Evolutionary conservation across 2,113 vertebrate genomes (phyloP).

Genomic region (Oryzias woworae): DNA sequence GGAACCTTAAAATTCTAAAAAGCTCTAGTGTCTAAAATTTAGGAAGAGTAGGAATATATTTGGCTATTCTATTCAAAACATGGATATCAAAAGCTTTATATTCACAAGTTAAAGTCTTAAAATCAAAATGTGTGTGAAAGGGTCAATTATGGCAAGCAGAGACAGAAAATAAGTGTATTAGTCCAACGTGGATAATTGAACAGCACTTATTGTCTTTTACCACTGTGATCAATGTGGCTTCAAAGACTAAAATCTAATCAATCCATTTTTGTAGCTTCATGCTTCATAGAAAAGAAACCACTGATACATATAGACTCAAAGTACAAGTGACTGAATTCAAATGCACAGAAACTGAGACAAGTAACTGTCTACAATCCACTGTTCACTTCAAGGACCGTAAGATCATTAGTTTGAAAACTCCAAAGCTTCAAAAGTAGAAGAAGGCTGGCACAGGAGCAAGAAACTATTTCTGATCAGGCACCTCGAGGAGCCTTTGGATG

Average conservation of each 20-base stretch:
- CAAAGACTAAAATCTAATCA: too few species aligned
- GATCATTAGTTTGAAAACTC: constrained; percentile 32
- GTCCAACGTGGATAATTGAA: constrained; percentile 18
- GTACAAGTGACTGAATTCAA: constrained; percentile 7
- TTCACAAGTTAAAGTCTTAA: constrained; percentile 18
- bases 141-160: constrained; percentile 39
- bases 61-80: constrained; percentile 23
- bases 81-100: constrained; percentile 40
- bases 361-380: constrained; percentile 25
- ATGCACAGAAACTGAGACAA: constrained; percentile 14
- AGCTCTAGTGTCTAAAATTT: constrained; percentile 23
- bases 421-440: constrained; percentile 34
- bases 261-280: constrained; percentile 3
- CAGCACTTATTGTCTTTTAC: constrained; percentile 37
- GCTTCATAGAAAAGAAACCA: constrained; percentile 13
- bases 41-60: constrained; percentile 7
- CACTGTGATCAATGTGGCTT: neutral
- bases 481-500: constrained; percentile 2
- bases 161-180: constrained; percentile 24
- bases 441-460: constrained; percentile 14
- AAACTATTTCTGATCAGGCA: constrained; percentile 13
- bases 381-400: constrained; percentile 18
- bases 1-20: constrained; percentile 9
- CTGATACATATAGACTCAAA: constrained; percentile 12
- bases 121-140: constrained; percentile 17